Base-by-base conservation (phyloP, 2,797 vertebrate species). In the Clarias laeviceps region DNA sequence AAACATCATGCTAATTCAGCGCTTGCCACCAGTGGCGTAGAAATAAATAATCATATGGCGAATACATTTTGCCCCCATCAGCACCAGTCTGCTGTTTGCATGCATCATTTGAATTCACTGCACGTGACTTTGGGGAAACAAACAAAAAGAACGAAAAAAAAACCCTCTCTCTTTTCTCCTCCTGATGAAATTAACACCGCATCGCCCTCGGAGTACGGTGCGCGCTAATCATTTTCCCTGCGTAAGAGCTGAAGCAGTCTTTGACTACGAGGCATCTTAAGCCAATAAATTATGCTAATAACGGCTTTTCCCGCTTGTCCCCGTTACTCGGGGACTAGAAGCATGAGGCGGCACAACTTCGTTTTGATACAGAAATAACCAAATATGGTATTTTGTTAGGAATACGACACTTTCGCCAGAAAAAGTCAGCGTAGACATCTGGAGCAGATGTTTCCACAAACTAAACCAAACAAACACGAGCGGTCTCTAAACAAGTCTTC, bases 251-350 rank as follows among this genome's bases (percentile, higher is more conserved):
- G 93, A 92, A 37, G 62, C 17, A 94, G 92, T 91, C 82, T 86
- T 90, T 93, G 91, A 93, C 93, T 91, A 89, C 91, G 90, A 94
- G 93, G 93, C 91, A 93, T 92, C 92, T 93, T 91, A 85, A 84
- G 89, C 89, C 90, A 92, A 95, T 94, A 94, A 93, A 93, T 93
- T 91, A 92, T 93, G 92, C 88, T 93, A 93, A 94, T 94, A 92
- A 82, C 76, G 50, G 81, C 89, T 91, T 92, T 89, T 45, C 84
- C 85, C 57, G 80, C 80, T 76, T 87, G 81, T 87, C 88, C 91
- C 88, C 88, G 80, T 82, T 84, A 83, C 76, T n/a, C 68, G 15
- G 83, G 88, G 91, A 94, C 90, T 91, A 91, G 91, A 91, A 91
- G 89, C 18, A 18, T 20, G 32, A 20, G 40, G 12, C 7, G 15